phyloP scores from a whole-genome alignment of 2,797 vertebrate genomes.

The Atherinosoma microstoma region DNA sequence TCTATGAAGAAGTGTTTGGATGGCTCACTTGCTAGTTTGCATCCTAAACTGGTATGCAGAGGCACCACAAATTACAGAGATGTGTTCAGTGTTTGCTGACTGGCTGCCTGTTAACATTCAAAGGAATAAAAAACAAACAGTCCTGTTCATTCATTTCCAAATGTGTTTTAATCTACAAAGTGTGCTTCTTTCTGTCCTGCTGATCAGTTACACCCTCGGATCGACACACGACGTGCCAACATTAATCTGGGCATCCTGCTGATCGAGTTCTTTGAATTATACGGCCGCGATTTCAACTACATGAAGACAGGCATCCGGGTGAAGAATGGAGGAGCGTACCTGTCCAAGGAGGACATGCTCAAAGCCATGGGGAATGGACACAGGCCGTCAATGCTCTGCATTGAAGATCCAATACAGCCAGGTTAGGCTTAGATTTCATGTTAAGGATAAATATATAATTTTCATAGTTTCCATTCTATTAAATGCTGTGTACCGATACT shows the following conservation, averaged over 20 bases:
- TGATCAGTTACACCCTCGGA: constrained; percentile 92
- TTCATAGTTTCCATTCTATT: not conserved
- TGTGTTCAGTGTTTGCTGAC: too few relatives aligned
- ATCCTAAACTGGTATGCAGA: not conserved
- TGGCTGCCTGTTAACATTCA: not conserved
- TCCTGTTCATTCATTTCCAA: not conserved
- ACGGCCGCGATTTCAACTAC: constrained; percentile 98
- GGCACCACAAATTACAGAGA: not conserved
- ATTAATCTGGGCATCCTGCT: constrained; percentile 97
- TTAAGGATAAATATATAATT: not conserved
- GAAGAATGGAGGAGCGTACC: constrained; percentile 93
- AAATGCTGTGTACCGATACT: not conserved
- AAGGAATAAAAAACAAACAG: too few relatives aligned
- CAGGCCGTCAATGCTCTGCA: constrained; percentile 96
- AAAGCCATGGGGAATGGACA: constrained; percentile 93
- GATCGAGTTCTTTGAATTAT: constrained; percentile 99
- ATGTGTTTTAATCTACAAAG: not conserved
- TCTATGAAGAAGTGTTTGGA: too few relatives aligned
- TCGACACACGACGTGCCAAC: constrained; percentile 91
- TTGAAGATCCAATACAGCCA: constrained; percentile 95
- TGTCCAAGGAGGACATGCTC: constrained; percentile 95
- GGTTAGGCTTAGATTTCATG: constrained; percentile 76
- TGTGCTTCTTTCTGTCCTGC: not conserved
- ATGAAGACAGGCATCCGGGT: constrained; percentile 95
- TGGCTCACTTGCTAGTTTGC: not conserved